phyloP scores from a whole-genome alignment of 2,888 invertebrate species.

The Polydrusus pterygomalis region DNA sequence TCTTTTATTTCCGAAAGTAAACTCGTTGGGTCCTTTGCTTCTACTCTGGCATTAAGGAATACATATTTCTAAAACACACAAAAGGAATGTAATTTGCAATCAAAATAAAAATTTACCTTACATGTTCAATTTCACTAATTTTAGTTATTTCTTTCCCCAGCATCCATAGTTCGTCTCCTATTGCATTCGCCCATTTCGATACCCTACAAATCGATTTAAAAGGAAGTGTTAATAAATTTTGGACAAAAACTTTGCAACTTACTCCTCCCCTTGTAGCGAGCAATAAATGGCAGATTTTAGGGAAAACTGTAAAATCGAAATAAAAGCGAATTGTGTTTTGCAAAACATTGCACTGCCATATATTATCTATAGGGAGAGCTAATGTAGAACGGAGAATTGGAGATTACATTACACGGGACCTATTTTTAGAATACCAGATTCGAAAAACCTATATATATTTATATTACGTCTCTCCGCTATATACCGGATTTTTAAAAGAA shows the following conservation, averaged over 20 bases:
- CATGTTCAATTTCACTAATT: slow-evolving; percentile 83
- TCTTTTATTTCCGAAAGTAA: slow-evolving; percentile 86
- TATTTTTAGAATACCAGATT: slow-evolving; percentile 45
- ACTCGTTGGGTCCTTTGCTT: slow-evolving; percentile 85
- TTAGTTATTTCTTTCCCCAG: slow-evolving; percentile 86
- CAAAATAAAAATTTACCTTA: slow-evolving; percentile 69
- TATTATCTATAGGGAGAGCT: slow-evolving; percentile 45
- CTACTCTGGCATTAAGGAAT: slow-evolving; percentile 85
- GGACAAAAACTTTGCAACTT: slow-evolving; percentile 53
- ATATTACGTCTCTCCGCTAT: background rate
- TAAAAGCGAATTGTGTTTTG: slow-evolving; percentile 16
- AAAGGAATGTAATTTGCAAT: background rate
- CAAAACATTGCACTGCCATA: slow-evolving; percentile 47
- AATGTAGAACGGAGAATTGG: slow-evolving; percentile 38
- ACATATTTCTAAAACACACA: slow-evolving; percentile 80
- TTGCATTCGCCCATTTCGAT: slow-evolving; percentile 84
- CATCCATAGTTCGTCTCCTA: slow-evolving; percentile 87
- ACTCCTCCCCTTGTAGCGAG: slow-evolving; percentile 63
- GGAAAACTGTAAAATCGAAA: slow-evolving; percentile 22
- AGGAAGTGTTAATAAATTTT: background rate
- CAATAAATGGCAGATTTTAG: slow-evolving; percentile 32
- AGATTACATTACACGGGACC: slow-evolving; percentile 35
- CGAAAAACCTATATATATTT: slow-evolving; percentile 9
- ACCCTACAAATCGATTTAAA: slow-evolving; percentile 75
- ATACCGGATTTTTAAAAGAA: background rate